A percentile compares a stretch with the other conserved stretches of the same genome.
Evolutionary conservation across 2,797 vertebrate genomes (phyloP).

Genomic region (Erethizon dorsatum): DNA sequence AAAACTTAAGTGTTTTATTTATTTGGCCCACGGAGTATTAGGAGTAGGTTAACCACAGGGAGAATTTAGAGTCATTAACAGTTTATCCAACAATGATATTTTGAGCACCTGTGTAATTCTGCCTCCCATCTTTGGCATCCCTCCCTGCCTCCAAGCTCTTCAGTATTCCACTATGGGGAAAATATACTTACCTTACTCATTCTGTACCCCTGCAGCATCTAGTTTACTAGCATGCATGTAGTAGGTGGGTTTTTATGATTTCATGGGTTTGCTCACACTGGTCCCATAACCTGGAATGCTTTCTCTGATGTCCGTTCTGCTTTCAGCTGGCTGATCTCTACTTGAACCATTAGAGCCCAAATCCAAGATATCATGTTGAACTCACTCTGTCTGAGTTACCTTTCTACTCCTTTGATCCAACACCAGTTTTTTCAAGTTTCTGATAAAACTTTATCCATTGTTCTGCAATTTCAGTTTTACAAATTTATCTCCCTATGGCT

Average conservation of each 20-base stretch:
- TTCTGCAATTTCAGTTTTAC: background rate
- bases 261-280: background rate
- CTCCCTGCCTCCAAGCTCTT: background rate
- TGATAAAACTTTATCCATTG: slow-evolving; percentile 8
- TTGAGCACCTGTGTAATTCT: background rate
- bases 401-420: background rate
- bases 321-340: background rate
- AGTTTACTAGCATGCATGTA: background rate
- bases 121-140: background rate
- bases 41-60: background rate
- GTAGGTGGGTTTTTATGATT: background rate
- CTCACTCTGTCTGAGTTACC: background rate
- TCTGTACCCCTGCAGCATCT: background rate
- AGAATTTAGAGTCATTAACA: slow-evolving; percentile 55
- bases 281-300: background rate
- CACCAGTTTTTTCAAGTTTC: background rate
- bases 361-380: background rate
- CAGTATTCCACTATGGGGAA: background rate
- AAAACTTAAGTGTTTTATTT: slow-evolving; percentile 37
- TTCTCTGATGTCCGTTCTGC: background rate
- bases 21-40: background rate
- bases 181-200: background rate
- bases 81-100: background rate
- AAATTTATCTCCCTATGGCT: background rate
- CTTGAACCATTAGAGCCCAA: background rate